phyloP scores from a whole-genome alignment of 2,113 vertebrate species.

The Eupsittula cactorum region DNA sequence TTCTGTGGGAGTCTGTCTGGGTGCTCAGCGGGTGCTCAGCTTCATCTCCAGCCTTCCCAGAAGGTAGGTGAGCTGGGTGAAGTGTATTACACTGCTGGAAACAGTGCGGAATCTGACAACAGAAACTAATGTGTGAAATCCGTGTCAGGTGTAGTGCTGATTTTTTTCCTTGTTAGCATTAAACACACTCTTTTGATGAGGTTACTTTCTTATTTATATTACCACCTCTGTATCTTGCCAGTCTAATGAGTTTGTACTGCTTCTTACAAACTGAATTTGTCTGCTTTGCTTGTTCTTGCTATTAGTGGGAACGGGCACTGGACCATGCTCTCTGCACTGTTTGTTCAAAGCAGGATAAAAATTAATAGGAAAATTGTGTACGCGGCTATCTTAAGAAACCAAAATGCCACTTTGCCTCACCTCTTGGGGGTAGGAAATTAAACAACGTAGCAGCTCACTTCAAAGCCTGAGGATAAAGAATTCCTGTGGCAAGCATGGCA shows the following conservation, averaged over 20 bases:
- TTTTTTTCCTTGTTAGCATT: background rate
- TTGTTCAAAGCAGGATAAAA: background rate
- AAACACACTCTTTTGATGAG: background rate
- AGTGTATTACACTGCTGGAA: background rate
- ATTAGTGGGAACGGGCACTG: background rate
- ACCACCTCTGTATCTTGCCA: background rate
- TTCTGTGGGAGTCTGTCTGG: background rate
- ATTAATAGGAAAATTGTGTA: background rate
- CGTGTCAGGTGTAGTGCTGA: background rate
- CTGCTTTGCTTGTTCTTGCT: background rate
- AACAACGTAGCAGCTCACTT: background rate
- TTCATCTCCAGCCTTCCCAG: background rate
- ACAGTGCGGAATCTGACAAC: background rate
- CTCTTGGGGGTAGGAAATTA: background rate
- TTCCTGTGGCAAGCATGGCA: background rate
- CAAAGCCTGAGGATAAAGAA: background rate
- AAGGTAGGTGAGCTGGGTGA: background rate
- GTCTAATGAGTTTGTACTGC: constrained; percentile 5
- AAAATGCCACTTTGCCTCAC: background rate
- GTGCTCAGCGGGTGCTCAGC: background rate
- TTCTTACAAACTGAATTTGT: background rate
- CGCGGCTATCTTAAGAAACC: background rate
- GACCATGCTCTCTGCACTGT: background rate
- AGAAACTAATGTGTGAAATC: background rate
- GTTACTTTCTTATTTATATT: background rate